These are phyloP conservation scores for Hypsopygia costalis DNA, from an alignment of 2,888 invertebrate species.

Conservation along the genomic window DNA sequence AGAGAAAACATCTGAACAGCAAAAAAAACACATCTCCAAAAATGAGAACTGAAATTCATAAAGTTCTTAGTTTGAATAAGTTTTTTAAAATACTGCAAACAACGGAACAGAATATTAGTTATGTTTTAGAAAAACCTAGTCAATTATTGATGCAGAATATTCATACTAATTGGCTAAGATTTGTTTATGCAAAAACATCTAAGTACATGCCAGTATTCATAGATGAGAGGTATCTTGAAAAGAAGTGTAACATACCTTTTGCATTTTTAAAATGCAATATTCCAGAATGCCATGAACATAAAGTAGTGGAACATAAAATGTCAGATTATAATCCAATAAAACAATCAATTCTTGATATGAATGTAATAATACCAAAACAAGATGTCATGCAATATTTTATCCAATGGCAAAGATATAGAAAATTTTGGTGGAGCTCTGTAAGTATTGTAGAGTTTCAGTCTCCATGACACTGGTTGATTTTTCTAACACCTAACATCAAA, in stretches of 20 bases:
- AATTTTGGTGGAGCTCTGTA: constrained; percentile 92
- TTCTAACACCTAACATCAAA: no score
- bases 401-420: constrained; percentile 87
- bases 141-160: constrained; percentile 54
- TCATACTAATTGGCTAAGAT: constrained; percentile 53
- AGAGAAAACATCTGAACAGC: constrained; percentile 30
- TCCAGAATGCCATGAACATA: constrained; percentile 21
- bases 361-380: constrained; percentile 61
- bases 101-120: constrained; percentile 26
- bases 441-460: constrained; percentile 35
- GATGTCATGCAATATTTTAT: constrained; percentile 84
- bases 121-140: constrained; percentile 46
- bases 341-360: constrained; percentile 48
- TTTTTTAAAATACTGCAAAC: constrained; percentile 44
- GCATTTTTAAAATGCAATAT: constrained; percentile 35
- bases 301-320: constrained; percentile 28
- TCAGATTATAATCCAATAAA: constrained; percentile 23
- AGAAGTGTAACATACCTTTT: constrained; percentile 26
- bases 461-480: no score
- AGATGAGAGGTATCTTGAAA: constrained; percentile 19
- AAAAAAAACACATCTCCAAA: constrained; percentile 35
- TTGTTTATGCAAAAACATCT: constrained; percentile 44
- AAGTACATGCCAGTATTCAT: constrained; percentile 50
- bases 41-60: constrained; percentile 60
- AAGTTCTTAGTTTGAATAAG: constrained; percentile 42